These are phyloP conservation scores for Stegodyphus mimosarum DNA, from an alignment of 1,140 invertebrate genomes.

Conservation along the genomic window DNA sequence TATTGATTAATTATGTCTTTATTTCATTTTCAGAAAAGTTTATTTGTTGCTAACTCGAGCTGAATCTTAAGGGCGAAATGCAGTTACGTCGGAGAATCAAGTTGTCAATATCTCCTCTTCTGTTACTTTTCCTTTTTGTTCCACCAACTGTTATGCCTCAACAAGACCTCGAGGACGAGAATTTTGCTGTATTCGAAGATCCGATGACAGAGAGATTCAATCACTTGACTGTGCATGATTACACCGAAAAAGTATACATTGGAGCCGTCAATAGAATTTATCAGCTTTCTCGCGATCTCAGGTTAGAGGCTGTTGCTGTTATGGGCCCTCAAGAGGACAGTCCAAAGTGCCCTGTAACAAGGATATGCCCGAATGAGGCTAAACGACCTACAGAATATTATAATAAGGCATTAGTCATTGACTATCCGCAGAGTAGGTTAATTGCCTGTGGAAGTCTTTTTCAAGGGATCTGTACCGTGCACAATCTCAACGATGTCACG, in stretches of 20 bases:
- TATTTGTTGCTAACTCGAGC: constrained; percentile 6
- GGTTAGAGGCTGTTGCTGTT: constrained; percentile 78
- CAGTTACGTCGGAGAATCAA: constrained; percentile 41
- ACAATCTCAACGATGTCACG: constrained; percentile 89
- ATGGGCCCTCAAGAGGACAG: constrained; percentile 93
- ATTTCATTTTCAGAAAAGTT: constrained; percentile 22
- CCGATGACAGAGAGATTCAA: constrained; percentile 69
- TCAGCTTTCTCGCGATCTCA: constrained; percentile 88
- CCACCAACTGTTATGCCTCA: constrained; percentile 42
- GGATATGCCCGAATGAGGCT: constrained; percentile 73
- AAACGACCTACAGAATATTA: constrained; percentile 86
- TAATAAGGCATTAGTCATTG: constrained; percentile 95
- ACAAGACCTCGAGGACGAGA: constrained; percentile 56
- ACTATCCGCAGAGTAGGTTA: constrained; percentile 89
- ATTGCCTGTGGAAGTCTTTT: constrained; percentile 93
- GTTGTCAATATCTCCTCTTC: constrained; percentile 31
- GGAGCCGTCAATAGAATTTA: constrained; percentile 94
- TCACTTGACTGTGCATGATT: constrained; percentile 90
- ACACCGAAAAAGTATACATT: constrained; percentile 90
- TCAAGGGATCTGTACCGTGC: constrained; percentile 88
- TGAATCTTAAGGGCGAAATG: constrained; percentile 28
- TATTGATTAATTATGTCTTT: background rate
- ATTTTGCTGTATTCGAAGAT: constrained; percentile 63
- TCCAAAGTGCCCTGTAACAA: constrained; percentile 84
- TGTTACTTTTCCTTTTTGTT: constrained; percentile 47